Conservation (phyloP, 1,140 invertebrate genomes). For the Drosophila azteca region DNA sequence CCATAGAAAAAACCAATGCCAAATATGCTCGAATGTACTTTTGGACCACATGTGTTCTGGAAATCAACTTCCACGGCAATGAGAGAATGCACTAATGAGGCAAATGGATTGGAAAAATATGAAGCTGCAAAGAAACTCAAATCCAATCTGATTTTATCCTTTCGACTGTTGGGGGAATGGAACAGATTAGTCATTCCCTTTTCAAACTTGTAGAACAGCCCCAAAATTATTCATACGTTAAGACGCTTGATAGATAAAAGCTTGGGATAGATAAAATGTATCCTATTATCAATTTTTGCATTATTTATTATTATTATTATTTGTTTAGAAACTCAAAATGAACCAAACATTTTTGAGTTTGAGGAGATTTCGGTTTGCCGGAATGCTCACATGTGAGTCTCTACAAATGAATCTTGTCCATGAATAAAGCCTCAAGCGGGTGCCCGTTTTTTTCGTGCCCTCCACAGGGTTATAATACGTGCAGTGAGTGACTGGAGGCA, state of each 20-base stretch:
- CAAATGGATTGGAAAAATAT: no score
- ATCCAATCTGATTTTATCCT: no score
- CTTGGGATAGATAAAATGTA: no score
- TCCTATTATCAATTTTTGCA: no score
- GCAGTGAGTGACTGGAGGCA: neutral
- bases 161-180: no score
- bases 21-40: neutral
- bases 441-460: constrained; percentile 21
- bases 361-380: constrained; percentile 4
- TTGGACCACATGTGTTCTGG: constrained; percentile 19
- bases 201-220: no score
- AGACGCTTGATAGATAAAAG: no score
- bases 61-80: neutral
- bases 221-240: no score
- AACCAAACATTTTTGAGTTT: neutral
- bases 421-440: constrained; percentile 48
- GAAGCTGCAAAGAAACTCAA: no score
- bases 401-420: constrained; percentile 64
- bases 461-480: constrained; percentile 8
- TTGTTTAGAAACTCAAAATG: neutral
- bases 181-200: no score
- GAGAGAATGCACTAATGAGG: no score
- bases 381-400: constrained; percentile 24
- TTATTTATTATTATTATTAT: no score
- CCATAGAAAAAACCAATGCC: constrained; percentile 3